Conservation (phyloP, 2,797 vertebrate genomes). For the Sparidentex hasta region DNA sequence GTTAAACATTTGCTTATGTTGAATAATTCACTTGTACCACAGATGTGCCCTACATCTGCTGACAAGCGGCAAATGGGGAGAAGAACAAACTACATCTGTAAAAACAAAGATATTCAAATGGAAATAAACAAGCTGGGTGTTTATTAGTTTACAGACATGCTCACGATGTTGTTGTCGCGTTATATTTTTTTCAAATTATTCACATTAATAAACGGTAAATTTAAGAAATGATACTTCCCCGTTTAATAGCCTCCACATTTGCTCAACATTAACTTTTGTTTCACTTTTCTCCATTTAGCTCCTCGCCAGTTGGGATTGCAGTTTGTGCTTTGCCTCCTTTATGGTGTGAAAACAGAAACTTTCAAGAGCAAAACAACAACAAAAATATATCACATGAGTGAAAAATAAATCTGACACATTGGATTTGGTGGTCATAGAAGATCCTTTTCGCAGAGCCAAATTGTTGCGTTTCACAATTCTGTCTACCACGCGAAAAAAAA, state of each 20-base stretch:
- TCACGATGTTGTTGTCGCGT: not conserved
- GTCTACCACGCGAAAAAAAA: conserved; percentile 48
- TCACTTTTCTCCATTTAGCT: not conserved
- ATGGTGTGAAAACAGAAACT: conserved; percentile 3
- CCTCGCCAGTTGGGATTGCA: not conserved
- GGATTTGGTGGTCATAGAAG: conserved; percentile 30
- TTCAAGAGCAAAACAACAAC: conserved; percentile 11
- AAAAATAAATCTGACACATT: conserved; percentile 47
- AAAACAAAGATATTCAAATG: conserved; percentile 18
- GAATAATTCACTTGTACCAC: conserved; percentile 43
- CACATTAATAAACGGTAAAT: not conserved
- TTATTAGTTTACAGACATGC: not conserved
- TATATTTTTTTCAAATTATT: not conserved
- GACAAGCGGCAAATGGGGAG: conserved; percentile 12
- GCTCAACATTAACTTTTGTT: not conserved
- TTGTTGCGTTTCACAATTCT: conserved; percentile 38
- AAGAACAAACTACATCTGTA: conserved; percentile 3
- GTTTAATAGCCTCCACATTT: conserved; percentile 7
- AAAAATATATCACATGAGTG: conserved; percentile 17
- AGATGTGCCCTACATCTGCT: conserved; percentile 15
- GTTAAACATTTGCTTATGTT: conserved; percentile 49
- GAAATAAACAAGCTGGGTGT: not conserved
- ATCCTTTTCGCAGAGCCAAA: conserved; percentile 25
- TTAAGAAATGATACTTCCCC: not conserved
- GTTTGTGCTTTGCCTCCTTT: not conserved